These are phyloP conservation scores for Zygogramma bicolorata DNA, from an alignment of 2,888 invertebrate genomes.

Conservation along the genomic window DNA sequence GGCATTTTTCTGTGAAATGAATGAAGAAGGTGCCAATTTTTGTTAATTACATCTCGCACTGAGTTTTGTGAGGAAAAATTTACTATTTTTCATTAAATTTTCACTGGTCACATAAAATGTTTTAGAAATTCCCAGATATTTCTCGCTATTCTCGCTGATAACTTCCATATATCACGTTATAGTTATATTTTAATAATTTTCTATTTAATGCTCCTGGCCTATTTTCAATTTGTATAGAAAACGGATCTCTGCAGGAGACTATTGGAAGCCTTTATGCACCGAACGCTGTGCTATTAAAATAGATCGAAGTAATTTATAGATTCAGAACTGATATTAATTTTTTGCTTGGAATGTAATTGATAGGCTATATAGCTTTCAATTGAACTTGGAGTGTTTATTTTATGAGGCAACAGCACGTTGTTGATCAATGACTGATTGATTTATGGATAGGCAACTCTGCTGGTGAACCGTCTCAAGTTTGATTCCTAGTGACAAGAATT, in stretches of 20 bases:
- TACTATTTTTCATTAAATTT: too few species aligned
- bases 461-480: not conserved
- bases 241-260: conserved; percentile 1
- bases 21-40: too few species aligned
- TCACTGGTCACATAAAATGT: too few species aligned
- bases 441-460: not conserved
- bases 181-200: too few species aligned
- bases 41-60: too few species aligned
- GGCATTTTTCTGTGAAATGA: too few species aligned
- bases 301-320: conserved; percentile 10
- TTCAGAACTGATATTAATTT: not conserved
- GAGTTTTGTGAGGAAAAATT: too few species aligned
- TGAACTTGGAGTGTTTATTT: not conserved
- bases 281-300: not conserved
- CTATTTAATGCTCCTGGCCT: too few species aligned
- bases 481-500: not conserved
- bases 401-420: not conserved
- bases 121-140: too few species aligned
- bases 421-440: not conserved
- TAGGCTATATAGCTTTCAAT: not conserved
- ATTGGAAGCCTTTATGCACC: not conserved
- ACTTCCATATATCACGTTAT: too few species aligned
- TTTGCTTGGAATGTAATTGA: not conserved
- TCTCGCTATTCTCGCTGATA: too few species aligned
- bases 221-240: conserved; percentile 5